phyloP scores from a whole-genome alignment of 1,140 invertebrate genomes.

The Leptoteleia sp. region DNA sequence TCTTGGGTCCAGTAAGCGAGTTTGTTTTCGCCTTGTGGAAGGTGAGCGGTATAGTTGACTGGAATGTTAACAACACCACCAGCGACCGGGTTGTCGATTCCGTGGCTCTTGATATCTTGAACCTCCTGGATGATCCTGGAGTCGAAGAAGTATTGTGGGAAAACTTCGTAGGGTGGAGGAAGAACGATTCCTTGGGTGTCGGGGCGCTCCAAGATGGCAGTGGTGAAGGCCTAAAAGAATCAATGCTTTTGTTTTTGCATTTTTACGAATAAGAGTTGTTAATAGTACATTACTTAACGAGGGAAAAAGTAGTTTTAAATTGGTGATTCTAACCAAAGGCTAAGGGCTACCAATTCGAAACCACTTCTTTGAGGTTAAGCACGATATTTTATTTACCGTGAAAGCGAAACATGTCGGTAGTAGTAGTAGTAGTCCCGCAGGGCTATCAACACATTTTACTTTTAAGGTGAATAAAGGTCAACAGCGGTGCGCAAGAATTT shows the following conservation, averaged over 20 bases:
- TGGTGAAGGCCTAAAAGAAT: constrained; percentile 73
- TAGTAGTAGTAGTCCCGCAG: no score
- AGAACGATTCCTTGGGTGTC: constrained; percentile 78
- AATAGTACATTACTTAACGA: no score
- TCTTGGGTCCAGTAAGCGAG: constrained; percentile 89
- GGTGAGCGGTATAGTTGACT: constrained; percentile 82
- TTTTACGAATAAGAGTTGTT: background rate
- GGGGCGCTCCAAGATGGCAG: constrained; percentile 75
- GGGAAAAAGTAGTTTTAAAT: no score
- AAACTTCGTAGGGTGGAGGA: constrained; percentile 81
- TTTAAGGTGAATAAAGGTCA: no score
- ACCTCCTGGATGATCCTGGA: constrained; percentile 79
- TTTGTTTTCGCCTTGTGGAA: constrained; percentile 81
- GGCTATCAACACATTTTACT: no score
- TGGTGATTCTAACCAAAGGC: no score
- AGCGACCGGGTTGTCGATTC: constrained; percentile 34
- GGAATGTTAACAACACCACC: constrained; percentile 71
- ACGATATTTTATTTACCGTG: no score
- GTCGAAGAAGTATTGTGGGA: constrained; percentile 80
- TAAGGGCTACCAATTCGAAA: no score
- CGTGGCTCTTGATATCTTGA: constrained; percentile 74
- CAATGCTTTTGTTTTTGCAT: background rate
- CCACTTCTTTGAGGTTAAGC: no score
- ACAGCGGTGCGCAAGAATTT: background rate
- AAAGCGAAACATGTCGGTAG: no score